phyloP scores from a whole-genome alignment of 2,797 vertebrate genomes.

The Australoheros facetus region DNA sequence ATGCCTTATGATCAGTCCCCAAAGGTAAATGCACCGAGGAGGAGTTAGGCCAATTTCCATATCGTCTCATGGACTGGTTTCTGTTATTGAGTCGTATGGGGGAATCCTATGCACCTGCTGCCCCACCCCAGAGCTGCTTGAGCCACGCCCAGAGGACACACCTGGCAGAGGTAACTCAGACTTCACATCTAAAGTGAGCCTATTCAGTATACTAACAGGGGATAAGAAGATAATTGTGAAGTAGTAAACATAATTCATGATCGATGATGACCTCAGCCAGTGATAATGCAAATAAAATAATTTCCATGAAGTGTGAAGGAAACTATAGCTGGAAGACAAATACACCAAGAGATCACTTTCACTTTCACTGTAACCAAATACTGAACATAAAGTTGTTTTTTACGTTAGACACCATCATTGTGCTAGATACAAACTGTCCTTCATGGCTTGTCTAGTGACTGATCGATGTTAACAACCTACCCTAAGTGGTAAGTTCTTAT shows the following conservation, averaged over 20 bases:
- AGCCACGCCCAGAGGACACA: conserved; percentile 66
- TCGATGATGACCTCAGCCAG: conserved; percentile 25
- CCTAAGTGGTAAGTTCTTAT: conserved; percentile 60
- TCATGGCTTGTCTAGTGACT: conserved; percentile 29
- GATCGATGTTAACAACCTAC: conserved; percentile 61
- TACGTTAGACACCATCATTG: conserved; percentile 38
- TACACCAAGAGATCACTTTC: conserved; percentile 25
- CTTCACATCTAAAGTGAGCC: not conserved
- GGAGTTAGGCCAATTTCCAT: conserved; percentile 81
- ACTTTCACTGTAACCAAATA: conserved; percentile 32
- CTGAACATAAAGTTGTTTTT: conserved; percentile 44
- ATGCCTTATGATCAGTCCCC: conserved; percentile 63
- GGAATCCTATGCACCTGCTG: conserved; percentile 60
- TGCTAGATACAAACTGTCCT: conserved; percentile 16
- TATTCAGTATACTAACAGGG: not conserved
- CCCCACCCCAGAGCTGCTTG: conserved; percentile 71
- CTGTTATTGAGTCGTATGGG: conserved; percentile 81
- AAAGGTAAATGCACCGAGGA: conserved; percentile 66
- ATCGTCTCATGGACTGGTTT: conserved; percentile 83
- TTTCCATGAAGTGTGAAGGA: conserved; percentile 16
- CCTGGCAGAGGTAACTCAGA: conserved; percentile 70
- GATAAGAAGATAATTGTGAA: not conserved
- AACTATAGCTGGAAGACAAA: conserved; percentile 22
- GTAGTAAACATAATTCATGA: conserved; percentile 5
- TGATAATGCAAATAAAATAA: conserved; percentile 40